These are phyloP conservation scores for Asteroscopus sphinx DNA, from an alignment of 2,888 invertebrate species.

Conservation along the genomic window DNA sequence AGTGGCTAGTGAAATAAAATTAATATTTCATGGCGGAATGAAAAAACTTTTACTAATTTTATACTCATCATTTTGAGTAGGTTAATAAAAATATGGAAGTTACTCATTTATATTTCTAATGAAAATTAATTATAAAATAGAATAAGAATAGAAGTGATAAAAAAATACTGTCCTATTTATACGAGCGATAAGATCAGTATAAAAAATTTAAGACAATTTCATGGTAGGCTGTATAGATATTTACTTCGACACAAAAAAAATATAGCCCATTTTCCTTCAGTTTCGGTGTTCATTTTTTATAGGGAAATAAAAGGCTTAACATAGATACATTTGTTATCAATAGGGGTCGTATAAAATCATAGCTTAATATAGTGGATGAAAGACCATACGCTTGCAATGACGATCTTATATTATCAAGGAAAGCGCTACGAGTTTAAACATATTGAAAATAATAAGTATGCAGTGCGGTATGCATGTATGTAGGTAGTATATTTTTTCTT, in stretches of 20 bases:
- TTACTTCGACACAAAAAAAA: slow-evolving; percentile 47
- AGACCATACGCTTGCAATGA: slow-evolving; percentile 1
- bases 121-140: not conserved
- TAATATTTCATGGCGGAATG: slow-evolving; percentile 1
- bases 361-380: slow-evolving; percentile 1
- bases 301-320: slow-evolving; percentile 46
- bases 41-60: not conserved
- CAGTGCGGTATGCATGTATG: too few species aligned
- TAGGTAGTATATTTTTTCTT: too few species aligned
- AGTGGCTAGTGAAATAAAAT: too few species aligned
- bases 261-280: slow-evolving; percentile 35
- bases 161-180: slow-evolving; percentile 2
- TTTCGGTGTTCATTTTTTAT: slow-evolving; percentile 51
- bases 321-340: slow-evolving; percentile 35
- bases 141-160: too few species aligned
- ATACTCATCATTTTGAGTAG: too few species aligned
- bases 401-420: slow-evolving; percentile 13
- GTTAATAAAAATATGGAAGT: too few species aligned
- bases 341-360: slow-evolving; percentile 35
- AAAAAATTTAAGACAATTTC: slow-evolving; percentile 44
- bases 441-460: too few species aligned
- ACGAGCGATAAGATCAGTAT: slow-evolving; percentile 41
- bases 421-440: not conserved
- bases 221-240: slow-evolving; percentile 26
- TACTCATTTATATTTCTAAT: slow-evolving; percentile 1